A percentile compares a stretch with the other conserved stretches of the same genome.
Evolutionary conservation across 2,888 invertebrate genomes (phyloP).

Genomic region (Lepeophtheirus nordmannii): DNA sequence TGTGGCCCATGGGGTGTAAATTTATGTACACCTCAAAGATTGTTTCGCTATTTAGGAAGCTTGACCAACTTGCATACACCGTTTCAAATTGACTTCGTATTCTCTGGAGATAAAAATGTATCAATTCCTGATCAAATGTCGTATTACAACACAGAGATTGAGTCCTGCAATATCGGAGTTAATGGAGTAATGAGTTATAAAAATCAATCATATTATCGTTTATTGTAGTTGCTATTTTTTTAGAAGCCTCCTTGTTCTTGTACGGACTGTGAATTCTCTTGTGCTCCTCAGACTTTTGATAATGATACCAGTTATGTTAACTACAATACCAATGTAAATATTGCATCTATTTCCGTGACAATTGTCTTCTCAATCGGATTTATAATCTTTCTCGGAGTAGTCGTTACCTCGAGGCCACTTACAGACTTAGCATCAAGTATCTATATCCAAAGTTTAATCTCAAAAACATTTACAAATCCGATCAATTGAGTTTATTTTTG

Average conservation of each 20-base stretch:
- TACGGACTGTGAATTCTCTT: background rate
- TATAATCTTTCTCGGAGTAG: background rate
- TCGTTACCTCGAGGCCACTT: background rate
- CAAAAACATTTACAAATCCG: too few relatives aligned
- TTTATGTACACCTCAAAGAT: constrained; percentile 48
- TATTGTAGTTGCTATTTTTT: background rate
- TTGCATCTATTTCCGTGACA: background rate
- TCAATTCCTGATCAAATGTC: too few relatives aligned
- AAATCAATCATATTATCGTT: background rate
- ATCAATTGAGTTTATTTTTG: background rate
- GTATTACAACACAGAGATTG: background rate
- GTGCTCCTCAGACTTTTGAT: background rate
- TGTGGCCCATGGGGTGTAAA: constrained; percentile 58
- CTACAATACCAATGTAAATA: background rate
- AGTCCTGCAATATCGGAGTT: background rate
- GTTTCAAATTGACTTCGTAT: constrained; percentile 55
- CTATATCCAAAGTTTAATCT: background rate
- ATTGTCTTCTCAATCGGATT: background rate
- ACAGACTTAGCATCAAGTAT: background rate
- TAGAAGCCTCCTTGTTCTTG: background rate
- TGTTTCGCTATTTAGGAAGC: constrained; percentile 32
- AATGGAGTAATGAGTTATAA: background rate
- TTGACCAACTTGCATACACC: constrained; percentile 37
- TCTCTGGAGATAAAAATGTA: constrained; percentile 33
- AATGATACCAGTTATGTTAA: background rate